Base-by-base conservation (phyloP, 2,113 vertebrate species). In the Uria lomvia region DNA sequence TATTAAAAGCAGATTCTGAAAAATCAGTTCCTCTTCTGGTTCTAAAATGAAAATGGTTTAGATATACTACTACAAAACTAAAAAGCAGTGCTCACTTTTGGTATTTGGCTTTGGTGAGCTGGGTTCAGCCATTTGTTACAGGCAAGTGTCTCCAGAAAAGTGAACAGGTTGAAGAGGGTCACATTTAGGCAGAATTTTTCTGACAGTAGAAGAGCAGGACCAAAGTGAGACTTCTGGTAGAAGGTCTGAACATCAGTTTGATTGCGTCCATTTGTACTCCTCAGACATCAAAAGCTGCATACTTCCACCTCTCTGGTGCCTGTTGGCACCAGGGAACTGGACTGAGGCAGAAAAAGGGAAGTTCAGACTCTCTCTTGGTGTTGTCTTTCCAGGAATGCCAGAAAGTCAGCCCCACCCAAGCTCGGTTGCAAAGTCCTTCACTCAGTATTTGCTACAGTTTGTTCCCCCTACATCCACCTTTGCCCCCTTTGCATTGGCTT, bases 401-500 rank as follows among this genome's bases (percentile, higher is more conserved):
- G 56, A 38, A 82, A 68, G 20, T 56, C 43, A 49, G 15, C 11
- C 23, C 11, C 11, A 38, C 15, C 7, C 12, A n/a, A 34, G 19
- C 30, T 65, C 21, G 8, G 9, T 27, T 15, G 6, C 6, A 29
- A 30, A 50, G 27, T 72, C 4, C 1, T 47, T 70, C 8, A 16
- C 11, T 86, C 34, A 18, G 15, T 42, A 21, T 68, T 87, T 81
- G n/a, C 27, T 76, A 11, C 40, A 21, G 18, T 83, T 75, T 83
- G 6, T 6, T 4, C 9, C 19, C 5, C 3, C 15, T 16, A 3
- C 11, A 34, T 42, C 40, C 9, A 9, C 8, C 9, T 9, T 60
- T 55, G 15, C 6, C 29, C 38, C 7, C 27, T 58, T 36, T 47
- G 12, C 24, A 10, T 45, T 43, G 38, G 4, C 29, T 72, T 94